A percentile compares a stretch with the other conserved stretches of the same genome.
Evolutionary conservation across 2,113 vertebrate species (phyloP).

Genomic region (Pseudorhombus dupliciocellatus): DNA sequence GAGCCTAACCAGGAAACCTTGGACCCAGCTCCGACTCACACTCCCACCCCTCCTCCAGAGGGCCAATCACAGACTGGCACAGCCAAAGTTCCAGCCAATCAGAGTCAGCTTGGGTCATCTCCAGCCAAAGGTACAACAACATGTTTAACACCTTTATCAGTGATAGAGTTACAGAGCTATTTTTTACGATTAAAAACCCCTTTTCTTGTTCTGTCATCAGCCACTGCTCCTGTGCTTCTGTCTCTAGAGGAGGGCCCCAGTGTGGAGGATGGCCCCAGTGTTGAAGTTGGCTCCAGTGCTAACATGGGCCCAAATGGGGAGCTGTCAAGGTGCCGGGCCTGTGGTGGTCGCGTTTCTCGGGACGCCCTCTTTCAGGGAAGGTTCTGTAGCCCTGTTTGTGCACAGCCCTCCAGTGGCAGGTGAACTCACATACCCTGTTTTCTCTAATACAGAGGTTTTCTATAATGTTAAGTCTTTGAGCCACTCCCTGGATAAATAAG

Average conservation of each 20-base stretch:
- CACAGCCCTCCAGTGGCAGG: conserved; percentile 84
- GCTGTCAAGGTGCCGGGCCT: conserved; percentile 74
- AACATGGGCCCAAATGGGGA: conserved; percentile 61
- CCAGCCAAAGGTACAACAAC: conserved; percentile 52
- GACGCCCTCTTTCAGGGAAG: conserved; percentile 83
- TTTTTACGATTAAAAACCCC: neutral
- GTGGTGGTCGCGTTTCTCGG: conserved; percentile 68
- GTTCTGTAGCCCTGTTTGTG: conserved; percentile 77
- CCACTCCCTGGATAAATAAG: neutral
- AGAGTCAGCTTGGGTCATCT: conserved; percentile 57
- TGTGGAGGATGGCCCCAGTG: conserved; percentile 67
- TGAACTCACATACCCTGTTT: conserved; percentile 29
- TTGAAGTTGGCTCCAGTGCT: conserved; percentile 56
- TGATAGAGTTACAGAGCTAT: neutral
- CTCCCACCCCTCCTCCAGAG: conserved; percentile 78
- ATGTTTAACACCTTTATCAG: conserved; percentile 1
- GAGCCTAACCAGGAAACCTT: conserved; percentile 54
- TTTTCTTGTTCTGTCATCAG: conserved; percentile 23
- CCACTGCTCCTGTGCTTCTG: conserved; percentile 57
- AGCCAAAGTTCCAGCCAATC: conserved; percentile 44
- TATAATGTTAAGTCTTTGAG: neutral
- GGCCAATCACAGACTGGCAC: conserved; percentile 56
- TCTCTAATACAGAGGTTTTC: neutral
- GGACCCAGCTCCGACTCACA: conserved; percentile 72
- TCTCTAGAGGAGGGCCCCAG: conserved; percentile 65